Base-by-base conservation (phyloP, 2,888 invertebrate species). In the Nineta flava region DNA sequence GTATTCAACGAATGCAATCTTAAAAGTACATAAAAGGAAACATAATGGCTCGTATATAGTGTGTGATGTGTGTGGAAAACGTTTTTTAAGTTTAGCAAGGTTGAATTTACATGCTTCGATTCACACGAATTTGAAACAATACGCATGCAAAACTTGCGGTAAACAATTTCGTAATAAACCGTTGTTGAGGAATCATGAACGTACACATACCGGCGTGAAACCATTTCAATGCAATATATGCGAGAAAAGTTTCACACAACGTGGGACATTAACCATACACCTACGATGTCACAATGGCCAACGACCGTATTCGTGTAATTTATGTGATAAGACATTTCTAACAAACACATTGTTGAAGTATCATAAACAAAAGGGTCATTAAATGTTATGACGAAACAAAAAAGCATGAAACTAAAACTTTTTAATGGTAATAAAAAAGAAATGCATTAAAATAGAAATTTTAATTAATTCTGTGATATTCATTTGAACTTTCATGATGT, bases 181-280 rank as follows among this genome's bases (percentile, higher is more conserved):
- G 12, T 53, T 68, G 4, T 55, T 76, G 46, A 68, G 66, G 32
- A 64, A 68, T 1, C 77, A 76, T 48, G 69, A 69, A 62, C 69
- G 74, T 0, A 67, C 67, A 0, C 77, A 77, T 50, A 71, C 72
- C 1, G 72, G 74, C 7, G 65, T 71, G 1, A 64, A 73, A 43
- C 76, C 76, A 1, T 74, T 67, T 46, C 66, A 68, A 12, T 77
- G 76, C 53, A 66, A 70, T 3, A 63, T 68, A 49, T 76, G 77
- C 51, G 69, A 69, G 42, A 76, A 75, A 55, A 58, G 70, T 2
- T 76, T 76, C 55, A 72, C 73, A 42, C 70, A 76, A 52, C 69
- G 69, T 53, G 70, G 69, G 51, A 70, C 73, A 1, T 55, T 75
- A 40, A 69, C 69, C 9, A 64, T 70, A 6, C 75, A 75, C 55